phyloP scores from a whole-genome alignment of 92 coral and sea anemone species.

The Epizoanthus scotinus region DNA sequence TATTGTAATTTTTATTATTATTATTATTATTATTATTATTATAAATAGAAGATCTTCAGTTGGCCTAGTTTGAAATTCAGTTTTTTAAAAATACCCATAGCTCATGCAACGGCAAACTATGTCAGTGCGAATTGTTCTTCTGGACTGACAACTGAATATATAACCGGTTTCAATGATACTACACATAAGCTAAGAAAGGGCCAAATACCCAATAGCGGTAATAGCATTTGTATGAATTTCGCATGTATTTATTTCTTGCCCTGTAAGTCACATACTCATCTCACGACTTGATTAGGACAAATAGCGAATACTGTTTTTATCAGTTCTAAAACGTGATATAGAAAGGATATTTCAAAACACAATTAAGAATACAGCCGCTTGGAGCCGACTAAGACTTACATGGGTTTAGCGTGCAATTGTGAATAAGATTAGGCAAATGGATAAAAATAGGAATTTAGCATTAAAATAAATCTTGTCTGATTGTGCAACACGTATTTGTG shows the following conservation, averaged over 20 bases:
- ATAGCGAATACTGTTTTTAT: neutral
- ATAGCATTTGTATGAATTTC: constrained; percentile 9
- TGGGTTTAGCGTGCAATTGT: neutral
- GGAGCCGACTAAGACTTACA: neutral
- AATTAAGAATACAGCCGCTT: neutral
- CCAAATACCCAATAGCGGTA: neutral
- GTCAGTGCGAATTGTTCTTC: neutral
- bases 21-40: no score
- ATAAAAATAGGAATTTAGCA: neutral
- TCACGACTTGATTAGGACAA: neutral
- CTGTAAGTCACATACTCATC: neutral
- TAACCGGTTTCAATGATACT: no score
- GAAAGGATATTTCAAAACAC: neutral
- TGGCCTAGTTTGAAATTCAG: no score
- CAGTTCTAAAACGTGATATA: neutral
- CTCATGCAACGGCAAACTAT: constrained; percentile 1
- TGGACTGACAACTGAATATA: neutral
- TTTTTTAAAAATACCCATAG: neutral
- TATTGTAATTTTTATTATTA: no score
- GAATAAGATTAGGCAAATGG: neutral
- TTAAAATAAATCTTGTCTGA: constrained; percentile 1
- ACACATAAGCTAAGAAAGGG: neutral
- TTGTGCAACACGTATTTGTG: constrained; percentile 7
- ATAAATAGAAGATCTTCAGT: no score
- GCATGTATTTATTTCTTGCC: neutral